phyloP scores from a whole-genome alignment of 2,797 vertebrate genomes.

The Numenius phaeopus region DNA sequence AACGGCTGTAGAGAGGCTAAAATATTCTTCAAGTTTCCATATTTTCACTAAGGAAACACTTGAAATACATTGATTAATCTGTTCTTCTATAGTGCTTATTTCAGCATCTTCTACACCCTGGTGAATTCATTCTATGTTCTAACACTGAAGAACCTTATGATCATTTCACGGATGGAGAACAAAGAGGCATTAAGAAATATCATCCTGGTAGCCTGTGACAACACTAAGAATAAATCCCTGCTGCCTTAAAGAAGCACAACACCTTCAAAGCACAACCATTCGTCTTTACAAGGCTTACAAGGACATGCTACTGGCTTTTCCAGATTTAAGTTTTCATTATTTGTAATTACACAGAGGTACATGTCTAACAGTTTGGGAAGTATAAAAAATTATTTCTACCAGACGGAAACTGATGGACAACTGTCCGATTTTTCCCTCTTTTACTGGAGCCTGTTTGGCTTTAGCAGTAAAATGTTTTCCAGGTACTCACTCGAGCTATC shows the following conservation, averaged over 20 bases:
- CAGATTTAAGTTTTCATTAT: not conserved
- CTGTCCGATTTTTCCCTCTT: not conserved
- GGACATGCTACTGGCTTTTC: not conserved
- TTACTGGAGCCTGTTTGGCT: not conserved
- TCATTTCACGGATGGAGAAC: not conserved
- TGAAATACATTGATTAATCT: not conserved
- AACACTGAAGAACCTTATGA: not conserved
- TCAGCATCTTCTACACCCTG: not conserved
- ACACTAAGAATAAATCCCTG: not conserved
- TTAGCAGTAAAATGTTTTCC: not conserved
- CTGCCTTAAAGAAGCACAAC: not conserved
- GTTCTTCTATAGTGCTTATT: not conserved
- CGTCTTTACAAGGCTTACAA: not conserved
- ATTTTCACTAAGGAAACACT: not conserved
- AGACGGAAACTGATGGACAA: not conserved
- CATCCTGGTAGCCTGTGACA: not conserved
- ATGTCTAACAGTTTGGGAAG: not conserved
- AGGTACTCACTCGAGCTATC: not conserved
- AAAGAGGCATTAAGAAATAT: not conserved
- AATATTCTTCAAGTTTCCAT: not conserved
- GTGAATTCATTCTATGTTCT: not conserved
- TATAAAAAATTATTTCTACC: not conserved
- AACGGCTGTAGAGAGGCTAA: not conserved
- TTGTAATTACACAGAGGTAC: rapidly evolving
- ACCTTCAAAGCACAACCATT: not conserved